Evolutionary conservation across 1,140 invertebrate genomes (phyloP), one percentile per base, ranked within the genome.

Genomic region (Micrasema longulum): DNA sequence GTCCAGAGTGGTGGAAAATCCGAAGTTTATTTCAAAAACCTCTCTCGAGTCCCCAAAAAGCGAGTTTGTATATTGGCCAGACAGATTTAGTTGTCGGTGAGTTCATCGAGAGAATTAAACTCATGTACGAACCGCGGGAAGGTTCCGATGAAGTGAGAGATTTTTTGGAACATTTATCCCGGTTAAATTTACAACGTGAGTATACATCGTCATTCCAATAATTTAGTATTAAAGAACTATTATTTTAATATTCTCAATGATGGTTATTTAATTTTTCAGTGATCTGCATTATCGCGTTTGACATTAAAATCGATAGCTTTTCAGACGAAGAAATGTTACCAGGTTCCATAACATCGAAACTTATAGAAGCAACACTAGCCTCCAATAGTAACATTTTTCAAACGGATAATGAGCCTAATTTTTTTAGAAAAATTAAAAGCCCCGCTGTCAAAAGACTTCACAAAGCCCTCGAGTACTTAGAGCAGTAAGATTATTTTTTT

Each of bases 161-260:
- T 83, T 89, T 94, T 78, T 76, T 93, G 50, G 85, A 88, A 10
- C 86, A 91, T 79, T 79, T 96, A 11, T 91, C 91, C 31, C 87
- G 91, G 73, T 82, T 94, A 35, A 93, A 91, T 80, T 87, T 95
- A 65, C 93, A 96, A 88, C 82, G 94, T 95, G 88, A 86, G 83
- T 85, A 41, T 52, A 7, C 7, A n/a, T 31, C 7, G 26, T 31
- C 26, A 31, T 31, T n/a, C 26, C 26, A 7, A 31, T 31, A 31
- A 31, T n/a, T n/a, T n/a, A n/a, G n/a, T n/a, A n/a, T n/a, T n/a
- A n/a, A n/a, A n/a, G n/a, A n/a, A n/a, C n/a, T n/a, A n/a, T n/a
- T n/a, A n/a, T n/a, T n/a, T n/a, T n/a, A n/a, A n/a, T n/a, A 7
- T 31, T 7, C 26, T 31, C 2, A 31, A 4, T 31, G 26, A 31